Evolutionary conservation across 2,888 invertebrate species (phyloP).

Genomic region (Strigamia transsilvanica): DNA sequence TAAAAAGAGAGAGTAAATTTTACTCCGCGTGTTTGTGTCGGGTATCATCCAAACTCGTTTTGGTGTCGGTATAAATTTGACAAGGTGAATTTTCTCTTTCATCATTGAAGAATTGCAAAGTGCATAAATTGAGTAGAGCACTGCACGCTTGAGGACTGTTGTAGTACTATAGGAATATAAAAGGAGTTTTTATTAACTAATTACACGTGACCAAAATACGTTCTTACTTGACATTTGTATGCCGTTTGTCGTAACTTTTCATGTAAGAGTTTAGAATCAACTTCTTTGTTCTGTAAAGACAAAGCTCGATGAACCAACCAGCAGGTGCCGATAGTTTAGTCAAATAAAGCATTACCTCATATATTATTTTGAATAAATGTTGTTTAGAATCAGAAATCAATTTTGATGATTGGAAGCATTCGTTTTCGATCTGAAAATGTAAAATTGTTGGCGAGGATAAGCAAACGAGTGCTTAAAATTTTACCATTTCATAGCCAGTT

Average conservation of each 20-base stretch:
- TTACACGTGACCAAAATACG: neutral
- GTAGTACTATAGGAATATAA: neutral
- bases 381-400: neutral
- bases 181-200: neutral
- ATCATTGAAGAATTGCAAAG: constrained; percentile 29
- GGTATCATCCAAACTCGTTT: neutral
- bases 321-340: neutral
- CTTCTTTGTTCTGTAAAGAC: constrained; percentile 57
- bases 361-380: constrained; percentile 9
- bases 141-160: neutral
- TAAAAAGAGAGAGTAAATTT: neutral
- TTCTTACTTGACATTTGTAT: constrained; percentile 66
- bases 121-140: constrained; percentile 11
- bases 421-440: constrained; percentile 3
- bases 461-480: neutral
- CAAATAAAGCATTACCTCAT: neutral
- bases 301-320: neutral
- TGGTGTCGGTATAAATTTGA: neutral
- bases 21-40: neutral
- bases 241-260: constrained; percentile 64
- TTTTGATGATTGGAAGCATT: constrained; percentile 24
- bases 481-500: neutral
- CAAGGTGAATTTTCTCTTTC: neutral
- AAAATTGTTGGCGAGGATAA: neutral
- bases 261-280: constrained; percentile 65